Base-by-base conservation (phyloP, 2,797 vertebrate genomes). In the Moxostoma hubbsi region DNA sequence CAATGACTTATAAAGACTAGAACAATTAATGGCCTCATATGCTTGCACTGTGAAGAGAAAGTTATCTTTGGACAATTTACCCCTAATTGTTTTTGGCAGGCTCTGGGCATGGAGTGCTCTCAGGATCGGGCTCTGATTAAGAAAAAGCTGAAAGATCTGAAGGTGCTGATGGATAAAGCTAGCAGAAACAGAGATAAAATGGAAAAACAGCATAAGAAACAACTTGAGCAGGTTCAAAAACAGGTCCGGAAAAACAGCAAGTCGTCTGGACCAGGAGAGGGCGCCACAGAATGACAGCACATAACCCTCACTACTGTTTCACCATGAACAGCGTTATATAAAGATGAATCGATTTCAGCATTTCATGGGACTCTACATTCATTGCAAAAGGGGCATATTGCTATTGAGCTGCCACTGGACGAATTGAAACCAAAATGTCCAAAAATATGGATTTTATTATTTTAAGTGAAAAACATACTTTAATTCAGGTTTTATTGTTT, bases 111-210 rank as follows among this genome's bases (percentile, higher is more conserved):
- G 77, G 89, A 90, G 10, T 95, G 95, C 46, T 95, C 96, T 79
- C 96, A 96, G 87, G 98, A 99, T 80, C 95, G 96, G 68, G 92
- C 94, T 4, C 66, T 97, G 78, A 85, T 99, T 83, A 99, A 98
- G 93, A 99, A 96, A 89, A 98, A 96, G 85, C 91, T 98, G 75
- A 99, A 98, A 90, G 98, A 98, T 89, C 95, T 99, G 85, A 97
- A 95, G 90, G 80, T 91, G n/a, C 91, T 96, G 77, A 90, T 96
- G 87, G 98, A 98, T 88, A 99, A 96, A 88, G 93, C 94, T 75
- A 92, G 91, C 77, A 95, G 94, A 90, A 94, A 95, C 89, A 93
- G 93, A 24, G 96, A 98, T 86, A 98, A 98, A 85, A 92, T 95
- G 88, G 96, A 97, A 82, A 98, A 95, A 78, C 96, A 96, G 82